Percentiles rank a stretch among this genome's conserved stretches.
phyloP scores from a whole-genome alignment of 1,140 invertebrate species.

The Diorhabda elongata region DNA sequence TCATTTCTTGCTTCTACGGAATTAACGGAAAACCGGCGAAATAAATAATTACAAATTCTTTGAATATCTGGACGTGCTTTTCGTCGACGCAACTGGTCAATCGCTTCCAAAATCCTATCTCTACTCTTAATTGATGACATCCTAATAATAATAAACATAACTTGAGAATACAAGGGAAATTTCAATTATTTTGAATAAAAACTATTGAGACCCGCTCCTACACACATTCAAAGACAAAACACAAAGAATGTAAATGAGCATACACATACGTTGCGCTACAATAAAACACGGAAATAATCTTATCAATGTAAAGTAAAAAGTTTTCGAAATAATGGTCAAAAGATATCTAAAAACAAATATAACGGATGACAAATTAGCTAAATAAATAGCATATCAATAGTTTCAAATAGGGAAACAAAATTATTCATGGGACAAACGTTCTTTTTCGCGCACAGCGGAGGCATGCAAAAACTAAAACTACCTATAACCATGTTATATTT shows the following conservation, averaged over 20 bases:
- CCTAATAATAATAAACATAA: conserved; percentile 9
- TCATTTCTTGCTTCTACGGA: conserved; percentile 68
- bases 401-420: neutral
- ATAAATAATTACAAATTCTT: conserved; percentile 75
- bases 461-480: conserved; percentile 27
- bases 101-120: conserved; percentile 75
- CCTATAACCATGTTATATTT: conserved; percentile 22
- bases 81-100: conserved; percentile 74
- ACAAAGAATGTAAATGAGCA: neutral
- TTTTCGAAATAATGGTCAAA: neutral
- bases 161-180: too few species aligned
- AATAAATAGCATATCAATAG: too few species aligned
- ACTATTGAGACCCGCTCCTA: neutral
- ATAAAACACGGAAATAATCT: neutral
- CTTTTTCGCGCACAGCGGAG: conserved; percentile 27
- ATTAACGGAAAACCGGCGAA: conserved; percentile 68
- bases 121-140: conserved; percentile 58
- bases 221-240: neutral
- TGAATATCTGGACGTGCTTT: conserved; percentile 80
- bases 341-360: too few species aligned
- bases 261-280: neutral
- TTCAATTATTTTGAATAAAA: neutral
- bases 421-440: conserved; percentile 18
- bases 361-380: too few species aligned
- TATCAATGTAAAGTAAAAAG: neutral